phyloP scores from a whole-genome alignment of 1,140 invertebrate species.

The Conopomorpha cramerella region DNA sequence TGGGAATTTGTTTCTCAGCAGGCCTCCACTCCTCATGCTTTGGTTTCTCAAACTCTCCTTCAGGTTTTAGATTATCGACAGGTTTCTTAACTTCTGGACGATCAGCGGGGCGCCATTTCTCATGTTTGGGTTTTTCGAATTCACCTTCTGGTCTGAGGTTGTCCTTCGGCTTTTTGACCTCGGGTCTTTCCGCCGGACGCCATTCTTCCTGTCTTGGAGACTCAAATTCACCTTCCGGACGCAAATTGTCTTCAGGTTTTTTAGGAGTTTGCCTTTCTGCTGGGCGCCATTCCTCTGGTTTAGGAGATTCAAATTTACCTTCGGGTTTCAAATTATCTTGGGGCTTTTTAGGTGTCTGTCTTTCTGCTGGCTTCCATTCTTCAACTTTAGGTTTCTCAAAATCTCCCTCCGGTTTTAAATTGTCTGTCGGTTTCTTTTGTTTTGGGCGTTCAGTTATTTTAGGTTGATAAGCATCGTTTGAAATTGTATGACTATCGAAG shows the following conservation, averaged over 20 bases:
- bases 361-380: constrained; percentile 43
- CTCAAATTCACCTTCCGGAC: constrained; percentile 62
- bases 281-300: constrained; percentile 44
- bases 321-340: constrained; percentile 65
- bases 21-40: constrained; percentile 58
- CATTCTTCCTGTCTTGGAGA: constrained; percentile 29
- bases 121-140: constrained; percentile 54
- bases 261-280: constrained; percentile 62
- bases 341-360: constrained; percentile 34
- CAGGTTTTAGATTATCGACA: constrained; percentile 65
- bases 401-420: constrained; percentile 59
- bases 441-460: constrained; percentile 45
- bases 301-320: constrained; percentile 65
- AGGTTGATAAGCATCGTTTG: constrained; percentile 26
- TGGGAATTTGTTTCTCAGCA: constrained; percentile 36
- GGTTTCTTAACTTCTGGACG: constrained; percentile 42
- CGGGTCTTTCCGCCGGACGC: constrained; percentile 46
- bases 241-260: constrained; percentile 65
- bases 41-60: constrained; percentile 68
- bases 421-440: constrained; percentile 41
- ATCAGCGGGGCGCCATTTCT: constrained; percentile 42
- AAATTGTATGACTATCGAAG: constrained; percentile 47
- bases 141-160: constrained; percentile 66
- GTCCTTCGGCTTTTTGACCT: constrained; percentile 53
- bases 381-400: constrained; percentile 44